Conservation (phyloP, 2,888 invertebrate genomes). For the Homarus gammarus region DNA sequence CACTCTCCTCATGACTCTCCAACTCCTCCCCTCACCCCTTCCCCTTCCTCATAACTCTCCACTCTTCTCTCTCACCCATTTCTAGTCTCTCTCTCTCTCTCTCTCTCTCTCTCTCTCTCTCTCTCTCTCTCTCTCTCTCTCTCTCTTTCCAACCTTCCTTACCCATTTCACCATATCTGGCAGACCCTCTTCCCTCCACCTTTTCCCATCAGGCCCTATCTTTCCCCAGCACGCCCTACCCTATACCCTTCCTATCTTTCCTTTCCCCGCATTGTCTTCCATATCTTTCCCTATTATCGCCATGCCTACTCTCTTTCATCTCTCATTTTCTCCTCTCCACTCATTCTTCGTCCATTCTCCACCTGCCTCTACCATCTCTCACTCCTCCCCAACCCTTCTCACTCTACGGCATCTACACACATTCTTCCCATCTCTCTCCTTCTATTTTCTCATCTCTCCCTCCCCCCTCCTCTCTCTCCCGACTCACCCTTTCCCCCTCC, state of each 20-base stretch:
- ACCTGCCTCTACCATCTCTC: neutral
- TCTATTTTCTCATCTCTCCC: neutral
- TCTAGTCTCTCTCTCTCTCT: neutral
- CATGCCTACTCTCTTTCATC: neutral
- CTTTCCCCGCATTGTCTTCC: neutral
- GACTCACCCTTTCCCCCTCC: neutral
- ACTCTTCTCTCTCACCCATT: neutral
- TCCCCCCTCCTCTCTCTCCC: neutral
- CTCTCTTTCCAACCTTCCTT: neutral
- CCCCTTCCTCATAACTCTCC: no score
- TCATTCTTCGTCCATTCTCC: neutral
- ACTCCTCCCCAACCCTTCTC: neutral
- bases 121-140: slow-evolving; percentile 18
- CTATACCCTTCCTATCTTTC: slow-evolving; percentile 5
- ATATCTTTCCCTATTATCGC: neutral
- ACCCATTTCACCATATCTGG: neutral
- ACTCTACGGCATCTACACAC: neutral
- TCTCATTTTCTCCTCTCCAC: neutral
- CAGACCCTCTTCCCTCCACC: neutral
- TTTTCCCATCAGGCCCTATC: no score
- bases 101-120: slow-evolving; percentile 26
- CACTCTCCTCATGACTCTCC: no score
- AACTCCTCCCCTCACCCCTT: no score
- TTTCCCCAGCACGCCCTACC: no score
- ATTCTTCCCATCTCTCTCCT: neutral